Conservation (phyloP, 1,140 invertebrate species). For the Panagrolaimus sp. region DNA sequence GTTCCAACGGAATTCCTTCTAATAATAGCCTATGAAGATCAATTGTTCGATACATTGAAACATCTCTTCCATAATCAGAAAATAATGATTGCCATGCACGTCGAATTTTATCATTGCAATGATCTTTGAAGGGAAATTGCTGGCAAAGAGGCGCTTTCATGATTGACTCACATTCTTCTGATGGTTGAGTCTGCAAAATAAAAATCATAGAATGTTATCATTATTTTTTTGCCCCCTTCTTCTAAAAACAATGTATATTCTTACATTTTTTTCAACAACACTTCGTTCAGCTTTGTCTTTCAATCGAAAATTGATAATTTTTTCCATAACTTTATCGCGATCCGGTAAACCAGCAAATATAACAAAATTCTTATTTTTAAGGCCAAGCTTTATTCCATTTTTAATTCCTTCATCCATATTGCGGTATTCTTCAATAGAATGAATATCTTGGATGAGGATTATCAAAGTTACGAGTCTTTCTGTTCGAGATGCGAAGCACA, state of each 20-base stretch:
- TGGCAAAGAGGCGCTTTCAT: constrained; percentile 19
- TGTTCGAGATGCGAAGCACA: constrained; percentile 89
- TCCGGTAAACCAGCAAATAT: constrained; percentile 22
- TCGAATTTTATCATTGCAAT: constrained; percentile 62
- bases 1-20: constrained; percentile 72
- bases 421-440: constrained; percentile 69
- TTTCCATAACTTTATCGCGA: constrained; percentile 22
- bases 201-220: too few species aligned
- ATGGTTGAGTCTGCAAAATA: background rate
- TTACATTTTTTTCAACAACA: too few species aligned
- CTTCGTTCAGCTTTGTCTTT: constrained; percentile 22
- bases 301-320: constrained; percentile 31
- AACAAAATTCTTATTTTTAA: constrained; percentile 58
- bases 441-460: constrained; percentile 76
- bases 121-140: constrained; percentile 20
- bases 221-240: too few species aligned
- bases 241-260: too few species aligned
- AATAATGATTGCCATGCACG: constrained; percentile 84
- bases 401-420: constrained; percentile 65
- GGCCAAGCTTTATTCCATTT: constrained; percentile 77
- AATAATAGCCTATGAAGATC: constrained; percentile 77
- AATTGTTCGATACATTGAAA: constrained; percentile 86
- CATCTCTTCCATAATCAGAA: constrained; percentile 77
- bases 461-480: constrained; percentile 76
- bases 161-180: constrained; percentile 13